Conservation (phyloP, 2,113 vertebrate species). For the Heloderma charlesbogerti region DNA sequence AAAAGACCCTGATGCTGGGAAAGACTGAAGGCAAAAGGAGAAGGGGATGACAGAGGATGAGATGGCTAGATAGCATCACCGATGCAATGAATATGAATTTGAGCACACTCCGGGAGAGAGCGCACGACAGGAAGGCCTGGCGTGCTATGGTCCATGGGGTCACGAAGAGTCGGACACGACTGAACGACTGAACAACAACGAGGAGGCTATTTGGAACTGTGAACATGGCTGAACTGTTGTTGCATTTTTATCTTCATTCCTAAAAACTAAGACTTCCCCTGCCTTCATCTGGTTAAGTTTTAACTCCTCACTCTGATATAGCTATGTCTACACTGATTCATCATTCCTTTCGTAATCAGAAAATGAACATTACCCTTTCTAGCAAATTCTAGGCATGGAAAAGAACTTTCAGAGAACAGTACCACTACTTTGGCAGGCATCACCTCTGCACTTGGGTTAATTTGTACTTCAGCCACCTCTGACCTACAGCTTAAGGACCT, state of each 20-base stretch:
- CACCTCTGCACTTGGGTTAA: slow-evolving; percentile 57
- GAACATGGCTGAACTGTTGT: neutral
- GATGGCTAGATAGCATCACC: no score
- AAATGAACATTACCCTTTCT: neutral
- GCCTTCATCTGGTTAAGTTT: neutral
- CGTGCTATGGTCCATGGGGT: no score
- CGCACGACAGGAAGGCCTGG: no score
- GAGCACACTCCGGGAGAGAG: no score
- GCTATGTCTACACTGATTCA: neutral
- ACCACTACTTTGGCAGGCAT: slow-evolving; percentile 23
- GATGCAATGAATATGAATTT: no score
- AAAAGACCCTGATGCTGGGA: no score
- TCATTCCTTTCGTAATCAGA: neutral
- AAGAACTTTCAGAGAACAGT: slow-evolving; percentile 43
- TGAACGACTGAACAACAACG: no score
- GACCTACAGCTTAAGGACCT: slow-evolving; percentile 47
- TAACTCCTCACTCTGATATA: slow-evolving; percentile 28
- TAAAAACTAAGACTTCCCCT: neutral
- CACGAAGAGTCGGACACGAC: no score
- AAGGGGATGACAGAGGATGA: no score
- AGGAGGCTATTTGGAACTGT: slow-evolving; percentile 12
- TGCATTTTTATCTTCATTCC: slow-evolving; percentile 32
- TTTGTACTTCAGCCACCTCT: slow-evolving; percentile 56
- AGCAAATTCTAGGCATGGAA: slow-evolving; percentile 41
- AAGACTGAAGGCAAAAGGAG: no score